Conservation (phyloP, 2,888 invertebrate species). For the Erebia epiphron region DNA sequence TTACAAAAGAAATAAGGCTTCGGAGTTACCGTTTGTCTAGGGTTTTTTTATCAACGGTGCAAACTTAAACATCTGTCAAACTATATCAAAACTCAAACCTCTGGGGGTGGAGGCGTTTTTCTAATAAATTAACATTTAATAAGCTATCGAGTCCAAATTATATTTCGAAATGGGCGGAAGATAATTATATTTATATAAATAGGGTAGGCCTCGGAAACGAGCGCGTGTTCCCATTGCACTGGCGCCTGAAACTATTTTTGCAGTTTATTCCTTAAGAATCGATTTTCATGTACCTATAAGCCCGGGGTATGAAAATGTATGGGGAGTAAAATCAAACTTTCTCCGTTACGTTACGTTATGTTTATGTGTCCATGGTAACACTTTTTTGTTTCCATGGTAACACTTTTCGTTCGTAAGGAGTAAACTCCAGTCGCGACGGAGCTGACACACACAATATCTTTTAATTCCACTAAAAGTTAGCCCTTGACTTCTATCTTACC, state of each 20-base stretch:
- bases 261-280: too few relatives aligned
- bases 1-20: too few relatives aligned
- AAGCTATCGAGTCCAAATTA: conserved; percentile 52
- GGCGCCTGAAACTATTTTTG: not conserved
- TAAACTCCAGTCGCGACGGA: too few relatives aligned
- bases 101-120: conserved; percentile 51
- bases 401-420: too few relatives aligned
- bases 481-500: too few relatives aligned
- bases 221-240: conserved; percentile 53
- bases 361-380: too few relatives aligned
- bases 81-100: conserved; percentile 41
- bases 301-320: too few relatives aligned
- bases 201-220: conserved; percentile 55
- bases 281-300: too few relatives aligned
- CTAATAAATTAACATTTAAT: conserved; percentile 70
- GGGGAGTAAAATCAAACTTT: too few relatives aligned
- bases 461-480: not conserved
- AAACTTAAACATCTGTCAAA: conserved; percentile 57
- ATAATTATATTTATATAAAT: conserved; percentile 67
- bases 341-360: too few relatives aligned
- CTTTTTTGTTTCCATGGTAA: too few relatives aligned
- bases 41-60: not conserved
- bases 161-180: conserved; percentile 57
- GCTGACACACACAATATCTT: too few relatives aligned
- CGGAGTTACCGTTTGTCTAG: not conserved